Percentiles rank a stretch among this genome's conserved stretches.
These are phyloP conservation scores for Macrocentrus cingulum DNA, from an alignment of 1,140 invertebrate genomes.

Conservation along the genomic window DNA sequence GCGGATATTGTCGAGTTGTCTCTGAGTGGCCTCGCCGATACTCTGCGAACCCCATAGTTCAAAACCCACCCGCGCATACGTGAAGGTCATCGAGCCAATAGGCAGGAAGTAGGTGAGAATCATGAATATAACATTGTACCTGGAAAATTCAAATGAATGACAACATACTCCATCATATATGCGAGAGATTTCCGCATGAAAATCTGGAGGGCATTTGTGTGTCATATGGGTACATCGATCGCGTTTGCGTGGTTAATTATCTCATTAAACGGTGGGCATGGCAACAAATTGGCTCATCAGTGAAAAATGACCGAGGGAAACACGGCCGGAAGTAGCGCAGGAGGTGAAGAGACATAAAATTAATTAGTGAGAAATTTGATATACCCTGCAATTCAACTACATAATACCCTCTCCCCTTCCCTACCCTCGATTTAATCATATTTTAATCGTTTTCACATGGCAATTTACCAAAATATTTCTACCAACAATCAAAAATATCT, in stretches of 20 bases:
- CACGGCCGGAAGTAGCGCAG: too few relatives aligned
- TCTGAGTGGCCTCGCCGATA: constrained; percentile 90
- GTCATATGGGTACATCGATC: constrained; percentile 5
- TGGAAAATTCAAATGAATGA: constrained; percentile 55
- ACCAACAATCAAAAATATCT: too few relatives aligned
- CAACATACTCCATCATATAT: not conserved
- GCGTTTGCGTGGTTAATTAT: constrained; percentile 13
- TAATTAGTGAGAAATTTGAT: too few relatives aligned
- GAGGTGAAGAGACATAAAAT: too few relatives aligned
- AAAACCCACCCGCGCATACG: constrained; percentile 86
- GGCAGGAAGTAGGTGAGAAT: constrained; percentile 93
- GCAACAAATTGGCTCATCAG: not conserved
- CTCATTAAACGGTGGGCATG: constrained; percentile 7
- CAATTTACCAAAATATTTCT: too few relatives aligned
- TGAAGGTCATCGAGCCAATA: constrained; percentile 87
- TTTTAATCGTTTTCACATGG: too few relatives aligned
- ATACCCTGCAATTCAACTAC: too few relatives aligned
- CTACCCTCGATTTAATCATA: too few relatives aligned
- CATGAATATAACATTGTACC: constrained; percentile 86
- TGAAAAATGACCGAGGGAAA: too few relatives aligned
- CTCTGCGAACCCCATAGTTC: constrained; percentile 94
- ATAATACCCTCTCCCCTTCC: too few relatives aligned
- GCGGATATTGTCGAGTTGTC: constrained; percentile 87
- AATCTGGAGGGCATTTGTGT: too few relatives aligned
- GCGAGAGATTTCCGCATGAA: too few relatives aligned